Evolutionary conservation across 2,797 vertebrate genomes (phyloP), one percentile per base, ranked within the genome.

Genomic region (Gallirallus australis): DNA sequence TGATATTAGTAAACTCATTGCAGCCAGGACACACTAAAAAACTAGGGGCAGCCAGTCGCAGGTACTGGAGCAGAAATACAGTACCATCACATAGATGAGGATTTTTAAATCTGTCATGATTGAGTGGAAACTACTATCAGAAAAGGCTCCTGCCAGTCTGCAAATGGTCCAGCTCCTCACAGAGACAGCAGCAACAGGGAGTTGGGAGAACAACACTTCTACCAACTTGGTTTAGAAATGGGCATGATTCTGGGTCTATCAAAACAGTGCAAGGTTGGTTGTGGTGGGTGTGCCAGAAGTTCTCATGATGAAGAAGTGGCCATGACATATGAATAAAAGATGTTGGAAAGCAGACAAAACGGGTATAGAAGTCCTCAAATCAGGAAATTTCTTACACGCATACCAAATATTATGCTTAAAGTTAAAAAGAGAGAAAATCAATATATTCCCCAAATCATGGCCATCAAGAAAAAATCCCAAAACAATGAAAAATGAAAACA

Each of bases 211-310:
- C 35, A 40, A 7, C 9, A 15, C 8, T 39, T 86, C 39, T 5
- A 42, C 13, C 8, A 31, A 7, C 40, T n/a, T 20, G 1, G 2
- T 35, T 87, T 60, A 69, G 50, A 47, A 42, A 9, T 35, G 15
- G 15, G 3, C 12, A 1, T 52, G 21, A 48, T 59, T 70, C 53
- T 63, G 24, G 6, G 20, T 52, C 20, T 18, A 42, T 10, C 31
- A 77, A 77, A 57, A 4, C 23, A n/a, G 23, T 1, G 1, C 33
- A 73, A n/a, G 20, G 12, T 3, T 20, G 3, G 0, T 25, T 56
- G 31, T n/a, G 20, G 21, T 9, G 64, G 28, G 60, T 10, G 9
- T 31, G 9, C 12, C 56, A 56, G 45, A 86, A 50, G 3, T 28
- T 79, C 27, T 69, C 27, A 39, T 1, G 0, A 52, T 4, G 2